Conservation (phyloP, 2,888 invertebrate genomes). For the Lomographa bimaculata region DNA sequence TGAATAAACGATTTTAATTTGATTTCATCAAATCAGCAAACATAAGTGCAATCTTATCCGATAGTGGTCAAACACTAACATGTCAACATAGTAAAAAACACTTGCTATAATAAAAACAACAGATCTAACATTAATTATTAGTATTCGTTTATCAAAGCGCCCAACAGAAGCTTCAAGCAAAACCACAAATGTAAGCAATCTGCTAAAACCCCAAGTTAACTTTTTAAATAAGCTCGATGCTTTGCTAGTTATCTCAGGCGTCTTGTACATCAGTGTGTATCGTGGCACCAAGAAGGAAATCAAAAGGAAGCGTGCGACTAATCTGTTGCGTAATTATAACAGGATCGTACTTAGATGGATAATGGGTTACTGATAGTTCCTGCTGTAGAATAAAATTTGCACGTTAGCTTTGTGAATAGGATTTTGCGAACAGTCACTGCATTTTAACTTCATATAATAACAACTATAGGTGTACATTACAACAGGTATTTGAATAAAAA, state of each 20-base stretch:
- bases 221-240: constrained; percentile 18
- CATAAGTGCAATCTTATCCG: too few species aligned
- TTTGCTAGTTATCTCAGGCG: constrained; percentile 22
- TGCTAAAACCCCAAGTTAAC: neutral
- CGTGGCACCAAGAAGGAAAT: constrained; percentile 14
- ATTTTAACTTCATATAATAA: too few species aligned
- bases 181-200: neutral
- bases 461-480: too few species aligned
- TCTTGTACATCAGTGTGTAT: constrained; percentile 30
- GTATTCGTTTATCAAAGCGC: constrained; percentile 8
- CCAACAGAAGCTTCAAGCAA: constrained; percentile 14
- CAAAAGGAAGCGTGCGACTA: constrained; percentile 18
- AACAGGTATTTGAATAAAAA: too few species aligned
- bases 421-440: too few species aligned
- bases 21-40: too few species aligned
- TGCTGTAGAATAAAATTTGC: constrained; percentile 22
- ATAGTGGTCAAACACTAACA: too few species aligned
- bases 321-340: constrained; percentile 25
- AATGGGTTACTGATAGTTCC: constrained; percentile 28
- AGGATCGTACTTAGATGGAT: constrained; percentile 23
- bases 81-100: too few species aligned
- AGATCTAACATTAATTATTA: too few species aligned
- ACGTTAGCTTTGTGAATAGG: too few species aligned
- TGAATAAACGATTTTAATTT: too few species aligned
- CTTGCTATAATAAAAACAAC: too few species aligned